These are phyloP conservation scores for Cancer borealis DNA, from an alignment of 2,888 invertebrate species.

Conservation along the genomic window DNA sequence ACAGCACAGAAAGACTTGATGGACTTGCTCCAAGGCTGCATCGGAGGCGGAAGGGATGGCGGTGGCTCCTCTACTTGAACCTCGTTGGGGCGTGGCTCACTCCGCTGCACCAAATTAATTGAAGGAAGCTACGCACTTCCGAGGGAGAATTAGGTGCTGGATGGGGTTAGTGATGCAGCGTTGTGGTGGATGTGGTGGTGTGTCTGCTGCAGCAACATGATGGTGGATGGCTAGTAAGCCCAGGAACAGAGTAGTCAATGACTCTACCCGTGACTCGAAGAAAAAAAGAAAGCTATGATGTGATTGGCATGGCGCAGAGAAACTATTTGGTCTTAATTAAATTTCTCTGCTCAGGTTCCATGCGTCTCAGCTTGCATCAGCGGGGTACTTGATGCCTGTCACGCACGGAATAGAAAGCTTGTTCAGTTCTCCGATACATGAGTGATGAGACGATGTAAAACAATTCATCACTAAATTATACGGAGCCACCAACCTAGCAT, in stretches of 20 bases:
- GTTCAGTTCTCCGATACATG: not conserved
- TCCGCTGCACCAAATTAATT: not conserved
- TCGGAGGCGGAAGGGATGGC: not conserved
- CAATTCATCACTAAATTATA: not conserved
- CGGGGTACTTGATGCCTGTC: not conserved
- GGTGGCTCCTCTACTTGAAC: not conserved
- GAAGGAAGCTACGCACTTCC: conserved; percentile 16
- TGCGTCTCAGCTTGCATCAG: not conserved
- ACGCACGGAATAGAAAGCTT: not conserved
- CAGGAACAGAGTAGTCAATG: not conserved
- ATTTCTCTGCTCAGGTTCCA: not conserved
- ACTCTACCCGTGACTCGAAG: not conserved
- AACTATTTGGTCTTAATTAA: conserved; percentile 26
- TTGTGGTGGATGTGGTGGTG: not conserved
- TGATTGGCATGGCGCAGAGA: not conserved
- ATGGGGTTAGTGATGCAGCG: not conserved
- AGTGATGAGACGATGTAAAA: not conserved
- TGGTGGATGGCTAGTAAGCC: not conserved
- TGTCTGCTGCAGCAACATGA: not conserved
- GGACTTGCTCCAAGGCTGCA: not conserved
- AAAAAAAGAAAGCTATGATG: not conserved
- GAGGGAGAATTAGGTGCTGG: not conserved
- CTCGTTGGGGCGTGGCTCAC: not conserved
- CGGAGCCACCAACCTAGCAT: not conserved
- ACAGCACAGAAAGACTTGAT: not conserved